These are phyloP conservation scores for Xanthia togata DNA, from an alignment of 2,888 invertebrate species.

Conservation along the genomic window DNA sequence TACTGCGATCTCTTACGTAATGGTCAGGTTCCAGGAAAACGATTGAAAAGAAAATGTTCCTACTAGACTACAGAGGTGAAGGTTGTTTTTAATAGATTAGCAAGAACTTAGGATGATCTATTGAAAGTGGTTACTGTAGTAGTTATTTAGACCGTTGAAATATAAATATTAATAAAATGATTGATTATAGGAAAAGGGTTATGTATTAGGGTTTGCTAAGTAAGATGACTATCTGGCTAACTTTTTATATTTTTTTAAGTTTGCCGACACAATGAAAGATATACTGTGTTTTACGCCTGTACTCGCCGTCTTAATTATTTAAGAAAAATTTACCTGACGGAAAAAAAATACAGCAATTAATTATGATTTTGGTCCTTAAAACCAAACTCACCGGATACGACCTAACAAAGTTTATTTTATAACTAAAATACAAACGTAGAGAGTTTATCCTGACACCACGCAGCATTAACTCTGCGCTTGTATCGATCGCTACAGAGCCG, in stretches of 20 bases:
- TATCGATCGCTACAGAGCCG: constrained; percentile 35
- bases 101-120: background rate
- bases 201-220: background rate
- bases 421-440: constrained; percentile 20
- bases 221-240: background rate
- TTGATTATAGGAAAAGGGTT: background rate
- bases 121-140: background rate
- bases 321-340: background rate
- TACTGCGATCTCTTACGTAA: constrained; percentile 54
- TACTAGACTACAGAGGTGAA: background rate
- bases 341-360: background rate
- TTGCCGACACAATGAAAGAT: background rate
- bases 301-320: background rate
- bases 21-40: constrained; percentile 39
- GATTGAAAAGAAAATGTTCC: constrained; percentile 13
- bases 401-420: constrained; percentile 1
- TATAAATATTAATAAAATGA: background rate
- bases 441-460: constrained; percentile 31
- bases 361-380: background rate
- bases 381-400: background rate
- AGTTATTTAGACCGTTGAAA: background rate
- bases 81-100: background rate
- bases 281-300: background rate
- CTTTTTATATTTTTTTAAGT: background rate
- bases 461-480: constrained; percentile 30